Conservation (phyloP, 2,797 vertebrate genomes). For the Chloroceryle amazona region DNA sequence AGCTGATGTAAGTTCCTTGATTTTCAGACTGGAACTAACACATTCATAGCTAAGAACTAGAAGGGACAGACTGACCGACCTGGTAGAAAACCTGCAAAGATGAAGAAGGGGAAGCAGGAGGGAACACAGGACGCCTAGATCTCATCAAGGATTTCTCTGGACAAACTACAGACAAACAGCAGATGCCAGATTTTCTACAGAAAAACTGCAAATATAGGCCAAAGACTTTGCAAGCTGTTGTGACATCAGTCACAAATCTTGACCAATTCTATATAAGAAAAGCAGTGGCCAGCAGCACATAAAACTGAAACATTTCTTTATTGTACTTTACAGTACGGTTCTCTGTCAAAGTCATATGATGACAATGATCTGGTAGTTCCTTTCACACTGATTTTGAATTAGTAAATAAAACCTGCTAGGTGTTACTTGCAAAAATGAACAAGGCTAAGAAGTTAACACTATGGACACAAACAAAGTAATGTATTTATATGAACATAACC, state of each 20-base stretch:
- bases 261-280: not conserved
- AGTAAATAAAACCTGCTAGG: not conserved
- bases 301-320: conserved; percentile 1
- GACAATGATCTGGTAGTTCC: not conserved
- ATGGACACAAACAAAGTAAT: not conserved
- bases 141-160: not conserved
- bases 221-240: not conserved
- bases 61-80: not conserved
- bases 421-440: not conserved
- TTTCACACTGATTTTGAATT: not conserved
- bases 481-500: not conserved
- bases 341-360: not conserved
- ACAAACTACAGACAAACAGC: not conserved
- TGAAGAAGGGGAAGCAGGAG: not conserved
- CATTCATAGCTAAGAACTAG: not conserved
- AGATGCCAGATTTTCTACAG: not conserved
- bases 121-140: not conserved
- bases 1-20: not conserved
- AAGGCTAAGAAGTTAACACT: not conserved
- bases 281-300: not conserved
- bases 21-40: not conserved
- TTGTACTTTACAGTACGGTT: not conserved
- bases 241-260: conserved; percentile 21
- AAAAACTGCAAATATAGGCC: not conserved
- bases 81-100: not conserved